Evolutionary conservation across 2,113 vertebrate species (phyloP).

Genomic region (Phrynosoma platyrhinos): DNA sequence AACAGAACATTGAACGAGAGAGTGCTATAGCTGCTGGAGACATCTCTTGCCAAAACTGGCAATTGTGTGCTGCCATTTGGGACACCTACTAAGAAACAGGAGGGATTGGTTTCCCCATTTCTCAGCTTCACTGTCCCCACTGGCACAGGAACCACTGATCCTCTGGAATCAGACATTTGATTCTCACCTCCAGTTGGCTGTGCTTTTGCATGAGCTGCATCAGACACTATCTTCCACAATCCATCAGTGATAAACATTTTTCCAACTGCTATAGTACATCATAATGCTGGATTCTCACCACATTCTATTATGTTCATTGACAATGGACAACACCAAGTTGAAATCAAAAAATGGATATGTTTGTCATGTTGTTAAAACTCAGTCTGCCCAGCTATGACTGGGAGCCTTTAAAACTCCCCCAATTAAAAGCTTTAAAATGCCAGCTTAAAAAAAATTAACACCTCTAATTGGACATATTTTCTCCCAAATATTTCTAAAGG

Average conservation of each 20-base stretch:
- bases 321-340: constrained; percentile 47
- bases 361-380: constrained; percentile 70
- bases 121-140: too few relatives aligned
- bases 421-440: constrained; percentile 66
- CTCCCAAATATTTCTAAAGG: constrained; percentile 37
- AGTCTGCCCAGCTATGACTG: constrained; percentile 57
- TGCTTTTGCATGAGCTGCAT: constrained; percentile 12
- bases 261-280: constrained; percentile 53
- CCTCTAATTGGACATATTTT: constrained; percentile 55
- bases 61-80: too few relatives aligned
- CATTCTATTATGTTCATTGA: constrained; percentile 68
- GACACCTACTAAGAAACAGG: too few relatives aligned
- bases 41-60: too few relatives aligned
- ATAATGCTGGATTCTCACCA: constrained; percentile 49
- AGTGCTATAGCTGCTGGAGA: too few relatives aligned
- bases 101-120: too few relatives aligned
- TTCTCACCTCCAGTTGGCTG: constrained; percentile 24
- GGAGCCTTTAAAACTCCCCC: constrained; percentile 63
- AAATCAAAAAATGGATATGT: constrained; percentile 69
- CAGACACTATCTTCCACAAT: constrained; percentile 45
- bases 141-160: too few relatives aligned
- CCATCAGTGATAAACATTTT: constrained; percentile 65
- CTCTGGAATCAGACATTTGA: background rate
- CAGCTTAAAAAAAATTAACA: constrained; percentile 56
- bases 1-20: too few relatives aligned